Evolutionary conservation across 2,113 vertebrate species (phyloP), one percentile per base, ranked within the genome.

Genomic region (Psephotus haematonotus): DNA sequence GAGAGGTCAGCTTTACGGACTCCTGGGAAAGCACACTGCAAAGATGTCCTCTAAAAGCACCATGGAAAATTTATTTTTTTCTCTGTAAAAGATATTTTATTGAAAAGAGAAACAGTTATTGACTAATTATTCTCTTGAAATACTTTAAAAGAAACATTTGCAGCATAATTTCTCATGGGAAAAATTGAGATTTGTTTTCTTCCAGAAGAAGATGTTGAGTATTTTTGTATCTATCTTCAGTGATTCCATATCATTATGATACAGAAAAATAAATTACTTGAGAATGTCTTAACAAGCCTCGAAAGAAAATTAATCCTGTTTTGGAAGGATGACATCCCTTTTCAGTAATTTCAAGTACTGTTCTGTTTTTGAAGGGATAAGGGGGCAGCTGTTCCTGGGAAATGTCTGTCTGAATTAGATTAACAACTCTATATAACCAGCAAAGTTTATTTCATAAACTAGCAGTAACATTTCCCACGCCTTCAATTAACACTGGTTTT

Each of bases 401-500:
- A 95, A 69, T 52, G 35, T 19, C 52, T 88, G 80, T 83, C 85
- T 89, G 93, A 96, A 72, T 82, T 96, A 11, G 0, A 83, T 93
- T 92, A 95, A 93, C 65, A 50, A 82, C 41, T 93, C 76, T 79
- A 39, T 80, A 84, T 77, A 94, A 94, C 93, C 59, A 92, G 55
- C 44, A 86, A 88, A 41, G 52, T 94, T 97, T 97, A 96, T 89
- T 96, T 95, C 88, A 96, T 98, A 97, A 97, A 96, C 89, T 93
- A 96, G 78, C 63, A 72, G 88, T 95, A 97, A 97, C 39, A 93
- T 97, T 96, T 93, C 93, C 91, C 85, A 95, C 13, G 6, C 82
- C 97, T 97, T 98, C 97, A 97, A 97, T 98, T 98, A 98, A 96
- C 91, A 94, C 29, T 76, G 75, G 71, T 95, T 98, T 97, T 95